Evolutionary conservation across 2,113 vertebrate species (phyloP).

Genomic region (Serinus canaria): DNA sequence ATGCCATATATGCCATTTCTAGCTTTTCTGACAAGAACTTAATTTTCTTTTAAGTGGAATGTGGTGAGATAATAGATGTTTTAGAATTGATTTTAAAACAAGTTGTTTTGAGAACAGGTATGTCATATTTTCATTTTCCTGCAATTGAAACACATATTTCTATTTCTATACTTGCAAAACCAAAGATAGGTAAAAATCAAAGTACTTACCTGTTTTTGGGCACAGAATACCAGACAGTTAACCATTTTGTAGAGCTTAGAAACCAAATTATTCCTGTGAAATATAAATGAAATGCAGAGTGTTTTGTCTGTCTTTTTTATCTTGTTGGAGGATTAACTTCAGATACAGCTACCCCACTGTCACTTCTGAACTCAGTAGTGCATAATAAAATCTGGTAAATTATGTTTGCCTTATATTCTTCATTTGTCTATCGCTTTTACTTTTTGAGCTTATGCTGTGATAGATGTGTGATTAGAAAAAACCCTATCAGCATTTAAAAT

Average conservation of each 20-base stretch:
- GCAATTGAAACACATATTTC: background rate
- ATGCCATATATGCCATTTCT: background rate
- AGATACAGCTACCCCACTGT: background rate
- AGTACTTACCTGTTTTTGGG: background rate
- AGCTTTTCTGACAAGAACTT: background rate
- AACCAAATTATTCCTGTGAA: background rate
- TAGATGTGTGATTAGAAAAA: background rate
- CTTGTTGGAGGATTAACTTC: background rate
- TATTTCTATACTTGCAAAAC: background rate
- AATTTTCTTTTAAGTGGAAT: background rate
- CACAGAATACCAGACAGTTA: background rate
- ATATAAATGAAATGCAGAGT: background rate
- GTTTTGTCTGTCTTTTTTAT: background rate
- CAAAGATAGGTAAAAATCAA: background rate
- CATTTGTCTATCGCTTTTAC: background rate
- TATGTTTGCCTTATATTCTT: background rate
- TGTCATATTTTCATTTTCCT: background rate
- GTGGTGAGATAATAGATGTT: background rate
- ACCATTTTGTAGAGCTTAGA: background rate
- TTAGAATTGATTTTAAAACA: background rate
- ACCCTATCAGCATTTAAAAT: background rate
- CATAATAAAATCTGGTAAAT: background rate
- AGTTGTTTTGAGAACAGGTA: background rate
- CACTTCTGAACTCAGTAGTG: background rate
- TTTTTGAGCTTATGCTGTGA: background rate